Evolutionary conservation across 2,888 invertebrate species (phyloP), one percentile per base, ranked within the genome.

Genomic region (Isotomurus palustris): DNA sequence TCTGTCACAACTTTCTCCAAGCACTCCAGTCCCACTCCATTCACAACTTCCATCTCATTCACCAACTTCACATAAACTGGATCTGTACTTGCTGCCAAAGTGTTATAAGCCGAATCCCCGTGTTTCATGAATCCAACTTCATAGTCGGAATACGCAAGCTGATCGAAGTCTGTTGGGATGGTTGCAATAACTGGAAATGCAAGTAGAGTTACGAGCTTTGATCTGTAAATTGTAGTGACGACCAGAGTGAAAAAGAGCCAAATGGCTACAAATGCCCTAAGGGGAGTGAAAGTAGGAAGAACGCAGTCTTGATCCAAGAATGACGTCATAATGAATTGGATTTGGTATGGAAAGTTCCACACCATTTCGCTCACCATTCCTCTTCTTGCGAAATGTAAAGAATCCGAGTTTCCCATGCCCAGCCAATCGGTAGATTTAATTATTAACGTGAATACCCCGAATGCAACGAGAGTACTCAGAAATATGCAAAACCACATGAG

Each of bases 191-290:
- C 44, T 12, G 64, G 64, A 50, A 64, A 64, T 29, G 64, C 64
- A 14, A 64, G 32, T 6, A 64, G 27, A 21, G 52, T 47, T 4
- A 56, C 56, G 43, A 64, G 38, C 41, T 64, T 64, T 3, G 60
- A 60, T 19, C 58, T 47, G 43, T 60, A 64, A 2, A 64, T 38
- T 14, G 35, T 64, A 8, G 60, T 64, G 3, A 64, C 12, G 8
- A 64, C 58, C 45, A 60, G 58, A 35, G 64, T 60, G 21, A 55
- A 63, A 21, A 63, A 53, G 22, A 58, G 22, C 60, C 60, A 64
- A 17, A 64, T 35, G 6, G 45, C 44, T 2, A 64, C 54, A 48
- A 64, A 56, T 14, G 21, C 35, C 5, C 62, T 43, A 4, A 59
- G 14, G 2, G 56, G 17, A 12, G 28, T 14, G 1, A 56, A 55